Base-by-base conservation (phyloP, 1,140 invertebrate species). In the Ostrea denselamellosa region DNA sequence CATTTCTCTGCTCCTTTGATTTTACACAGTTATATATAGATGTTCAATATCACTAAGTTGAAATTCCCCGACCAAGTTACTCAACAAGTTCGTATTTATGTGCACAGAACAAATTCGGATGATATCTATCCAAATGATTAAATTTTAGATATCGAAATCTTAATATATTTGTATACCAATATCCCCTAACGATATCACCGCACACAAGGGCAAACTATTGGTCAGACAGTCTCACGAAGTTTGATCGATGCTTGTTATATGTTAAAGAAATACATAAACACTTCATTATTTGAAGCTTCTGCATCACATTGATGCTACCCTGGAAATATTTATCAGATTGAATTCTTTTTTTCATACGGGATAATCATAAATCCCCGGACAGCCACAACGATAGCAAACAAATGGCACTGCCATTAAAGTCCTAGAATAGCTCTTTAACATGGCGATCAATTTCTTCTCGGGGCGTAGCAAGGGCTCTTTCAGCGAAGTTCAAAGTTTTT, bases 241-340 rank as follows among this genome's bases (percentile, higher is more conserved):
- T 77, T 77, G 68, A 77, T 77, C 68, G 68, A 77, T 77, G 68
- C 68, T 77, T 77, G 68, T 77, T 77, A 77, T 77, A 77, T 77
- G 9, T 77, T 77, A 77, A 77, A 77, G 22, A 77, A 25, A 34
- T 77, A 77, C 68, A 77, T 77, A 77, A 77, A 77, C 68, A 77
- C 68, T 77, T 77, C 68, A 77, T 77, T 77, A 77, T 77, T 77
- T 77, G 68, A 77, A 77, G 68, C 68, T 25, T 77, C 68, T 77
- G 68, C 14, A 14, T 28, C 28, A 9, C 25, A 4, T 77, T 77
- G 25, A 34, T 77, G 68, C 68, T 77, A 77, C 68, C 68, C 68
- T 77, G 68, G 25, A 77, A 77, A 77, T 77, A 77, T 77, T 77
- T 77, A 77, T 77, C 68, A 77, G 68, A 77, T 28, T 77, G 22